These are phyloP conservation scores for Chlorocebus sabaeus DNA, from an alignment of 2,113 vertebrate genomes.

Conservation along the genomic window DNA sequence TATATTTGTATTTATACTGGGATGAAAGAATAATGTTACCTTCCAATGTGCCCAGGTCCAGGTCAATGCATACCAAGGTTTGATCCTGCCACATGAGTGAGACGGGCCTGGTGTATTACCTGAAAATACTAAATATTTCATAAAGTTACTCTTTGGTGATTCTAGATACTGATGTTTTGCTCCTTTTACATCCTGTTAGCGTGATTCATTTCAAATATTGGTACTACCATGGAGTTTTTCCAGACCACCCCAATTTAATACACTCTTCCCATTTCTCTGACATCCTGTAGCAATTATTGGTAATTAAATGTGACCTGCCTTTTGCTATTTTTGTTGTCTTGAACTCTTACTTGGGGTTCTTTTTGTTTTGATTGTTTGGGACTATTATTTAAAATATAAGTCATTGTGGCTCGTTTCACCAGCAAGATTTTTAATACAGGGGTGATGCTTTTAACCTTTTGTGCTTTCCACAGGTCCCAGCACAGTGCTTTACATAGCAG, in stretches of 20 bases:
- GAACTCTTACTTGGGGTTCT: not conserved
- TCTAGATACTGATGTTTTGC: not conserved
- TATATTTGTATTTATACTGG: not conserved
- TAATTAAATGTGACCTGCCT: constrained; percentile 6
- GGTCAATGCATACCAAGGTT: fast-evolving
- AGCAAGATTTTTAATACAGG: not conserved
- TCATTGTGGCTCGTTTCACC: not conserved
- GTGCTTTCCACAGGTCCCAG: not conserved
- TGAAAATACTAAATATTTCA: not conserved
- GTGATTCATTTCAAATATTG: not conserved
- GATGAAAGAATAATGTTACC: not conserved
- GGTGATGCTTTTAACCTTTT: not conserved
- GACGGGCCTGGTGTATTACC: not conserved
- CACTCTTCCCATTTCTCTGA: not conserved
- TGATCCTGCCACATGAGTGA: not conserved
- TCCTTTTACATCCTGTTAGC: not conserved
- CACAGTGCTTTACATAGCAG: not conserved
- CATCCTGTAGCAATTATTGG: constrained; percentile 19
- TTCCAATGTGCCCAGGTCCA: not conserved
- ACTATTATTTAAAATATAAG: not conserved
- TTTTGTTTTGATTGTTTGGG: constrained; percentile 35
- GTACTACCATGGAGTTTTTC: not conserved
- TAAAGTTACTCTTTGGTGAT: not conserved
- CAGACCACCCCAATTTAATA: not conserved
- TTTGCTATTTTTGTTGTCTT: constrained; percentile 33